phyloP scores from a whole-genome alignment of 35 echinoderm and acorn worm genomes.

The Apostichopus californicus region DNA sequence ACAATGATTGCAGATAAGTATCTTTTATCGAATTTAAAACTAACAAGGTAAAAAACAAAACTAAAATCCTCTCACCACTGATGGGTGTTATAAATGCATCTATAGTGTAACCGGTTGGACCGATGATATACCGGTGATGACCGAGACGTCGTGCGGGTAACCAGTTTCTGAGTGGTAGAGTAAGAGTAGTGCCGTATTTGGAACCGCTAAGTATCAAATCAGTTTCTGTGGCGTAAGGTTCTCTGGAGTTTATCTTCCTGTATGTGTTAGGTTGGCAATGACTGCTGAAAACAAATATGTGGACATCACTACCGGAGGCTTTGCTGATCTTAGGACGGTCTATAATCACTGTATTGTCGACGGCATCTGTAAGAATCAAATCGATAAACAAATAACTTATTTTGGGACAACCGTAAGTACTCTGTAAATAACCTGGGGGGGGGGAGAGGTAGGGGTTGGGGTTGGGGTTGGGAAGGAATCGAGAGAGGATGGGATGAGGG shows the following conservation, averaged over 20 bases:
- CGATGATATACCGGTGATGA: background rate
- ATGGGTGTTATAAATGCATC: background rate
- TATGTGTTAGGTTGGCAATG: background rate
- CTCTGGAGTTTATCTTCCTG: background rate
- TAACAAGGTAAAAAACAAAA: too few species aligned
- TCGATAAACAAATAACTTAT: too few species aligned
- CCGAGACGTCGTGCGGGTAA: background rate
- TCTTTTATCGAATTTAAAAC: too few species aligned
- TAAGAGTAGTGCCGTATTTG: background rate
- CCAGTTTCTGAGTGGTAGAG: background rate
- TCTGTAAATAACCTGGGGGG: too few species aligned
- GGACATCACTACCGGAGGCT: background rate
- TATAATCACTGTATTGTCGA: background rate
- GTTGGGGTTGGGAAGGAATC: too few species aligned
- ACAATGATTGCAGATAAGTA: too few species aligned
- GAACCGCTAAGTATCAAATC: background rate
- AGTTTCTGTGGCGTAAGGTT: background rate
- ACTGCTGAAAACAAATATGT: background rate
- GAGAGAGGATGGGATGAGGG: too few species aligned
- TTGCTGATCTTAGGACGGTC: background rate
- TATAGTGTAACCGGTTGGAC: background rate
- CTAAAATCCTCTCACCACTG: background rate
- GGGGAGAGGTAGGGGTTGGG: too few species aligned
- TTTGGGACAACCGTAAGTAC: too few species aligned
- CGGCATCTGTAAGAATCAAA: background rate